Percentiles rank a stretch among this genome's conserved stretches.
Conservation (phyloP, 1,140 invertebrate species). For the Pseudomyrmex gracilis region DNA sequence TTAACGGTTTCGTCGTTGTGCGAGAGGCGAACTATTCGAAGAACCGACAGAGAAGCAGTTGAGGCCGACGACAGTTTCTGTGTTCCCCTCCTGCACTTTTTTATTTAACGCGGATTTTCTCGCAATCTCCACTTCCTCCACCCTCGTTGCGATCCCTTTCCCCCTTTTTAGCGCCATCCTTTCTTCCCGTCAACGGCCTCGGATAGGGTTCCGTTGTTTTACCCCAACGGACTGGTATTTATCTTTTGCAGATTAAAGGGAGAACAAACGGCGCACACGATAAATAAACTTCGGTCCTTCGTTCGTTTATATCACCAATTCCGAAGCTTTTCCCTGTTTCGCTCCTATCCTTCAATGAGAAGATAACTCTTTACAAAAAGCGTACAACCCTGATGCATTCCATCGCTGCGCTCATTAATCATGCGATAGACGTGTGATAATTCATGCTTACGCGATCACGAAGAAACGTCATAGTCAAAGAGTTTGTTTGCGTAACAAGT, state of each 20-base stretch:
- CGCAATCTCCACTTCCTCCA: background rate
- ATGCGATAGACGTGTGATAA: background rate
- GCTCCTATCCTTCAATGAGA: background rate
- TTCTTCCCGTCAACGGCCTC: slow-evolving; percentile 41
- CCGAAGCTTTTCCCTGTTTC: slow-evolving; percentile 18
- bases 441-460: slow-evolving; percentile 22
- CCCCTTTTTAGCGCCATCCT: slow-evolving; percentile 21
- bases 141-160: background rate
- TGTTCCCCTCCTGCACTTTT: background rate
- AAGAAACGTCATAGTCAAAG: background rate
- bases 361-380: slow-evolving; percentile 24
- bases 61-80: slow-evolving; percentile 10
- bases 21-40: slow-evolving; percentile 27
- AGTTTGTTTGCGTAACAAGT: too few relatives aligned
- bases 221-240: slow-evolving; percentile 56
- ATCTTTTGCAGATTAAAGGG: slow-evolving; percentile 67
- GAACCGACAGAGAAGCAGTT: slow-evolving; percentile 5
- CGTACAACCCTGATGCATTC: background rate
- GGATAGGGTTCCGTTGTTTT: slow-evolving; percentile 52
- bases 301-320: slow-evolving; percentile 39
- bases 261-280: slow-evolving; percentile 58
- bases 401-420: slow-evolving; percentile 15
- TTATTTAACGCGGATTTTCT: slow-evolving; percentile 4
- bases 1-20: slow-evolving; percentile 13
- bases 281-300: slow-evolving; percentile 65